phyloP scores from a whole-genome alignment of 1,140 invertebrate genomes.

The Rhopalosiphum padi region DNA sequence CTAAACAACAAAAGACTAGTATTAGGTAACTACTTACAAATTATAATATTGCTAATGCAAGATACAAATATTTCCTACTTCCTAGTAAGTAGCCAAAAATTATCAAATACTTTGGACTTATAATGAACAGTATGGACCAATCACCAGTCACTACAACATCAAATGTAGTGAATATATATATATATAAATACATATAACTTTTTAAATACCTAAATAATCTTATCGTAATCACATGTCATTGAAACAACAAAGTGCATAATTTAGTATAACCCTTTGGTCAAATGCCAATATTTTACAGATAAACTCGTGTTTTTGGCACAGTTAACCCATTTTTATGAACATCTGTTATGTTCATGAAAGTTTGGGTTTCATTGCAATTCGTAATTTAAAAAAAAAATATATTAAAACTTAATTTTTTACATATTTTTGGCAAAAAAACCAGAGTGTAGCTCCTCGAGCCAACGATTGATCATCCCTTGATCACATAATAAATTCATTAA shows the following conservation, averaged over 20 bases:
- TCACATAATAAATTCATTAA: constrained; percentile 20
- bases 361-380: background rate
- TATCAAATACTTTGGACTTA: background rate
- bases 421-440: constrained; percentile 10
- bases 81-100: background rate
- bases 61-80: background rate
- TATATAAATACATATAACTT: no score
- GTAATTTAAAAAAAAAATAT: background rate
- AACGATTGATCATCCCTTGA: background rate
- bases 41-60: background rate
- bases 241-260: background rate
- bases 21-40: background rate
- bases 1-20: no score
- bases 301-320: constrained; percentile 31
- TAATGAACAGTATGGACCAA: background rate
- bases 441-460: background rate
- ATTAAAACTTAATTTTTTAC: background rate
- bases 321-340: background rate
- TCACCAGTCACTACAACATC: background rate
- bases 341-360: constrained; percentile 1
- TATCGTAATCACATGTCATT: constrained; percentile 8
- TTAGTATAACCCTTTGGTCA: background rate
- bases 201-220: background rate
- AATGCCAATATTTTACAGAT: constrained; percentile 25
- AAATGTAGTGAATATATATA: background rate